A percentile compares a stretch with the other conserved stretches of the same genome.
These are phyloP conservation scores for Montipora cactus DNA, from an alignment of 64 coral and sea anemone species.

Conservation along the genomic window DNA sequence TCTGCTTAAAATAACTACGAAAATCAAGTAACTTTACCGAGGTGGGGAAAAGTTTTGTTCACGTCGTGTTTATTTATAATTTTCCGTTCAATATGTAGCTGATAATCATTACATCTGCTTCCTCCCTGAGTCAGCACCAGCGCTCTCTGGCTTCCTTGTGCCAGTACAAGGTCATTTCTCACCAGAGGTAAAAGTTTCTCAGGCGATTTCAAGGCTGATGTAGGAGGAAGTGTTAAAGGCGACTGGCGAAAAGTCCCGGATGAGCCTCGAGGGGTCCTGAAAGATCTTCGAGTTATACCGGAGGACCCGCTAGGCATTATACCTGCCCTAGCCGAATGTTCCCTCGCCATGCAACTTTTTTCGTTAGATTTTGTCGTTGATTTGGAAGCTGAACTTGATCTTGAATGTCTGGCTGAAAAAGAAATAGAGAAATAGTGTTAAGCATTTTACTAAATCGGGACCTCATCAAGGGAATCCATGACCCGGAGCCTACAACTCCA, in stretches of 20 bases:
- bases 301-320: neutral
- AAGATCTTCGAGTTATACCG: neutral
- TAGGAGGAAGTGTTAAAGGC: neutral
- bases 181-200: constrained; percentile 69
- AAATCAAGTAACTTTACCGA: neutral
- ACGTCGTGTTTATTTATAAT: constrained; percentile 36
- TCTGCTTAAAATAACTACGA: too few relatives aligned
- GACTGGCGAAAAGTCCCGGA: neutral
- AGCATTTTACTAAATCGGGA: neutral
- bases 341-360: neutral
- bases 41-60: neutral
- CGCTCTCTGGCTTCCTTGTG: constrained; percentile 83
- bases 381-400: neutral
- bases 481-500: too few relatives aligned
- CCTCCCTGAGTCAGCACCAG: constrained; percentile 85
- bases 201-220: neutral
- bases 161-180: constrained; percentile 74
- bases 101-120: constrained; percentile 79
- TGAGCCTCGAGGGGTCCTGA: neutral
- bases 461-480: neutral
- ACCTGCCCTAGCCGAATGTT: neutral
- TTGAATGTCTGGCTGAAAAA: constrained; percentile 21
- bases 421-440: neutral
- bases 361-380: neutral
- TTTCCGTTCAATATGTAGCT: constrained; percentile 70